Evolutionary conservation across 2,888 invertebrate species (phyloP), one percentile per base, ranked within the genome.

Genomic region (Odontomyia ornata): DNA sequence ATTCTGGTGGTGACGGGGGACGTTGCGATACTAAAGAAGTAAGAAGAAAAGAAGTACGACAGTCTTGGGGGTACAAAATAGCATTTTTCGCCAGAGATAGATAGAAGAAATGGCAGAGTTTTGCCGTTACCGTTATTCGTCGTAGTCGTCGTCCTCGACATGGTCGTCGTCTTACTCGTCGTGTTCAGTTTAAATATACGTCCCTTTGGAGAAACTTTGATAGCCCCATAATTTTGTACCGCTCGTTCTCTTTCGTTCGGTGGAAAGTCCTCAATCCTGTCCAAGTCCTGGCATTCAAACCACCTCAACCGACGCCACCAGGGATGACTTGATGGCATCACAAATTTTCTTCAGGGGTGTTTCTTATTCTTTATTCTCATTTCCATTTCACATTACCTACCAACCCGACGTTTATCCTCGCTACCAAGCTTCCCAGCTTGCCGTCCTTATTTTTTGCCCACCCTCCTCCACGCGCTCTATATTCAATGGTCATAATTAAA

Each of bases 131-230:
- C 69, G 69, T 69, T 69, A 69, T 47, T 65, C 65, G 36, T 65
- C 43, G 13, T 69, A 25, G 69, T 25, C 47, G 47, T 47, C 69
- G 36, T 36, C 36, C 36, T 36, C 36, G 36, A 36, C 36, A 36
- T 9, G 36, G 36, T 36, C 36, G 69, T 69, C 69, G 69, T 69
- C 65, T 71, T 60, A 64, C 76, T 76, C 72, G 78, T 57, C 71
- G 77, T 69, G 65, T 76, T 73, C 71, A 78, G 77, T 78, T 78
- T 78, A 78, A 78, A 78, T 78, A 78, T 78, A 78, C 75, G 75
- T 77, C 77, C 78, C 78, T 47, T 78, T 75, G 77, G 78, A 77
- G 77, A 78, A 78, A 77, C 77, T 78, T 78, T 78, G 78, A 78
- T 78, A 78, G 77, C 77, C 77, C 77, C 77, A 77, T 77, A 77